phyloP scores from a whole-genome alignment of 2,797 vertebrate species.

The Perodicticus potto region DNA sequence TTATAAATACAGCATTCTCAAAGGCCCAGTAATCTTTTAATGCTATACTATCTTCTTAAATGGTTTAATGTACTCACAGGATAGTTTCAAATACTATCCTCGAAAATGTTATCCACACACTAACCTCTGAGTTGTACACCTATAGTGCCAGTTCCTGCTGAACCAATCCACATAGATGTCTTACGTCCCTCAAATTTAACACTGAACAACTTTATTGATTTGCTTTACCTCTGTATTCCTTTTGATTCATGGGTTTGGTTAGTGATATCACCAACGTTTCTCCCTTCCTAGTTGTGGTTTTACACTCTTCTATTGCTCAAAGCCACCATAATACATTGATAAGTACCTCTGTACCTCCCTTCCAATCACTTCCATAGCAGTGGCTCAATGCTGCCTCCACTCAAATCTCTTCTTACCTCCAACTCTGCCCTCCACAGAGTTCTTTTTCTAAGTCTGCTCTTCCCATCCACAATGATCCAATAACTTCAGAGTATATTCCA shows the following conservation, averaged over 20 bases:
- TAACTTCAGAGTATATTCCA: conserved; percentile 37
- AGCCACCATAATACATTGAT: background rate
- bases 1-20: background rate
- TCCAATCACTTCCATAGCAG: background rate
- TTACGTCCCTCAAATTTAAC: background rate
- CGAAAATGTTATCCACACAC: background rate
- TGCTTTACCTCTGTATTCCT: background rate
- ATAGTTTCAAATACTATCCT: background rate
- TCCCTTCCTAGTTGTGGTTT: conserved; percentile 3
- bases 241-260: conserved; percentile 4
- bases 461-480: background rate
- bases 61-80: background rate
- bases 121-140: background rate
- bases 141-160: background rate
- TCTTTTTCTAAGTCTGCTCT: conserved; percentile 11
- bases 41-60: background rate
- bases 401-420: background rate
- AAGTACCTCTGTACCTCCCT: background rate
- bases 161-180: background rate
- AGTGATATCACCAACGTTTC: background rate
- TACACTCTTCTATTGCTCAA: background rate
- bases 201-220: background rate
- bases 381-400: background rate
- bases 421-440: background rate
- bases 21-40: background rate